Evolutionary conservation across 2,797 vertebrate species (phyloP).

Genomic region (Darevskia nairensis): DNA sequence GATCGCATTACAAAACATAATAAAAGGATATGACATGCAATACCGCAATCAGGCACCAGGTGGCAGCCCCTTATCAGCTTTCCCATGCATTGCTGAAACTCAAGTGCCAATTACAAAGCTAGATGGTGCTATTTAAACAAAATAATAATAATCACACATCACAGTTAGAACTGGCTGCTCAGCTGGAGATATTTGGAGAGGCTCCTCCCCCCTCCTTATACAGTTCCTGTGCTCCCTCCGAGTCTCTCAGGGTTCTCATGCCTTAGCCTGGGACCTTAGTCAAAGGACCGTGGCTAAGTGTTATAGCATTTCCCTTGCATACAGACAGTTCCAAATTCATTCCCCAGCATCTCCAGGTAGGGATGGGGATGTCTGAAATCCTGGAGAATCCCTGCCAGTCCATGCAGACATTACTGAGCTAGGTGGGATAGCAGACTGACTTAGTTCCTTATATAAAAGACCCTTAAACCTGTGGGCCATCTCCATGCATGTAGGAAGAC

Average conservation of each 20-base stretch:
- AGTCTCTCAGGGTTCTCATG: not conserved
- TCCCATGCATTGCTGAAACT: not conserved
- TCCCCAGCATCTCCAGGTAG: too few species aligned
- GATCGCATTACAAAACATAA: too few species aligned
- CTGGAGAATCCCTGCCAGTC: not conserved
- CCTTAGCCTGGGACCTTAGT: too few species aligned
- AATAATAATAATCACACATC: not conserved
- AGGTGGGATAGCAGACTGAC: not conserved
- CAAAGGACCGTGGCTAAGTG: too few species aligned
- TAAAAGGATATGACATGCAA: not conserved
- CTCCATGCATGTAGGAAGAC: not conserved
- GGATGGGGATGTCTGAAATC: too few species aligned
- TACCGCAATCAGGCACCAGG: not conserved
- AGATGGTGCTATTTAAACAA: not conserved
- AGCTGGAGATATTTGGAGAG: not conserved
- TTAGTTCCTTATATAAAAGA: not conserved
- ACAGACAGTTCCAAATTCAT: too few species aligned
- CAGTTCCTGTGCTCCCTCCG: not conserved
- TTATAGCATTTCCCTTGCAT: too few species aligned
- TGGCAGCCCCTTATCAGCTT: constrained; percentile 57
- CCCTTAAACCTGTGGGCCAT: too few species aligned
- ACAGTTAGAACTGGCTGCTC: not conserved
- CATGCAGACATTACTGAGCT: not conserved
- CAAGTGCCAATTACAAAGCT: not conserved
- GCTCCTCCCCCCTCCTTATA: not conserved